Base-by-base conservation (phyloP, 2,797 vertebrate species). In the Ara ararauna region DNA sequence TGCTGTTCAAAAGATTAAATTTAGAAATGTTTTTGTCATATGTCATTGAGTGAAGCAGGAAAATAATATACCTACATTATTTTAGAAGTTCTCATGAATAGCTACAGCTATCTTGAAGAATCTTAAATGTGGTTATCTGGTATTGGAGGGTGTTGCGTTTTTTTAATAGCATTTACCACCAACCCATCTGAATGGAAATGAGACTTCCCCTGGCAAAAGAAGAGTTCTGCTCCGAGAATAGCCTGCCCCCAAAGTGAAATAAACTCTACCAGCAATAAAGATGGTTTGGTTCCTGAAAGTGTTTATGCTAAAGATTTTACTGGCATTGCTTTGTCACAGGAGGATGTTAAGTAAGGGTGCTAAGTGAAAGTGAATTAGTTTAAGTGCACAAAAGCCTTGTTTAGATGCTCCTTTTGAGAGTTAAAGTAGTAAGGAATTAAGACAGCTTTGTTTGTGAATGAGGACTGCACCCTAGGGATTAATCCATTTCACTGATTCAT, bases 401-500 rank as follows among this genome's bases (percentile, higher is more conserved):
- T 91, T 90, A 64, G 89, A 44, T 89, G 91, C 67, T 95, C 44
- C 81, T 94, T 90, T 86, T 74, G 85, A 74, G 88, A 94, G 76
- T 75, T 87, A 88, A 94, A 93, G 48, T 56, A 86, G 71, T 21
- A n/a, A 87, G 89, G 89, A 94, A 95, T 93, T 94, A 89, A 89
- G 92, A 85, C 85, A 86, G 78, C 32, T 95, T 93, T 92, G 83
- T 73, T 93, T 94, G 70, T 94, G 87, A 95, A 94, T 94, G 88
- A 95, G 74, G 47, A 82, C 75, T 72, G 60, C 42, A 68, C 88
- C 65, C 48, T 45, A 68, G 96, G 74, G 91, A 93, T 86, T 94
- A 93, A 91, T 93, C 66, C 80, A 13, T 82, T 94, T 81, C 91
- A 86, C 51, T 71, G 93, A 22, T 93, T 77, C 64, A 51, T 94